Conservation (phyloP, 2,113 vertebrate species). For the Cochlearius cochlearius region DNA sequence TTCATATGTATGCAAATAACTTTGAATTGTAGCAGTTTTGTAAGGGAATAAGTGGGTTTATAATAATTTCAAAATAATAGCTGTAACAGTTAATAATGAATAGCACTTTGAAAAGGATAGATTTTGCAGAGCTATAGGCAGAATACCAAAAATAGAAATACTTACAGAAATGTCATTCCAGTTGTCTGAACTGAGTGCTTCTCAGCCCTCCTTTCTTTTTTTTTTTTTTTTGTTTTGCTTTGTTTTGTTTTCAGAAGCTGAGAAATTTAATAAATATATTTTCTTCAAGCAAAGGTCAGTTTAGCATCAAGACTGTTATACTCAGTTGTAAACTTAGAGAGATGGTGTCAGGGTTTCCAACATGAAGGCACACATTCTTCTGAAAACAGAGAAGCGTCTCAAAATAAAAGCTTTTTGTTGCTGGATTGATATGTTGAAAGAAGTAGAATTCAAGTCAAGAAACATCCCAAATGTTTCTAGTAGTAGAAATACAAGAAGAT, state of each 20-base stretch:
- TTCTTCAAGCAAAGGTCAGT: constrained; percentile 25
- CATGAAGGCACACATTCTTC: background rate
- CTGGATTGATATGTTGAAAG: constrained; percentile 28
- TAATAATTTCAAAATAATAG: background rate
- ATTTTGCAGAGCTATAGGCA: background rate
- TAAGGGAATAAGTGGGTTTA: background rate
- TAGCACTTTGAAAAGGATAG: background rate
- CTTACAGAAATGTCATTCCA: background rate
- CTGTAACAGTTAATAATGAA: constrained; percentile 4
- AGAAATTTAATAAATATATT: constrained; percentile 39
- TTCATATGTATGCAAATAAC: background rate
- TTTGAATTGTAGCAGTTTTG: background rate
- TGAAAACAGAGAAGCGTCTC: background rate
- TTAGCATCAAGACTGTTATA: constrained; percentile 27
- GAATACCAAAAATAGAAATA: constrained; percentile 6
- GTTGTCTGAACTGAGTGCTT: background rate
- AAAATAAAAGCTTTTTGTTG: constrained; percentile 31
- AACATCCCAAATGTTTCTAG: background rate
- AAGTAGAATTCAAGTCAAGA: constrained; percentile 33
- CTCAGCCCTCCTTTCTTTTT: background rate
- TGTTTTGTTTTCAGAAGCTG: background rate
- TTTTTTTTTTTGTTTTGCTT: background rate
- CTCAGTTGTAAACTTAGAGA: background rate
- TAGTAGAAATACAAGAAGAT: background rate
- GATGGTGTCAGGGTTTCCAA: constrained; percentile 21